Conservation (phyloP, 2,113 vertebrate species). For the Sialia sialis region DNA sequence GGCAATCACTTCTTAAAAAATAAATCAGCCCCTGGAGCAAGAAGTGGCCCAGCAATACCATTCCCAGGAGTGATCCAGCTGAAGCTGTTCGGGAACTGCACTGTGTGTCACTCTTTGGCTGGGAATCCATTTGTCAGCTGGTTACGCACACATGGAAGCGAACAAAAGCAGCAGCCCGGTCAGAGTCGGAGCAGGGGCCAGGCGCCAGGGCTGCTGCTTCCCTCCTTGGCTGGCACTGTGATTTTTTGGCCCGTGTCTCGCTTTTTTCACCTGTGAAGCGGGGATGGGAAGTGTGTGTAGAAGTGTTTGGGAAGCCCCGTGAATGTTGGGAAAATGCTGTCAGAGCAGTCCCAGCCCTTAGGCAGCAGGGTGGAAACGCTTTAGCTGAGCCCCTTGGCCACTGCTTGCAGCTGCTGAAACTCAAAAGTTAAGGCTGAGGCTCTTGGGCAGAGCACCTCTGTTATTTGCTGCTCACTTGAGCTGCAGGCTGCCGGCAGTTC, state of each 20-base stretch:
- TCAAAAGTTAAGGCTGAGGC: not conserved
- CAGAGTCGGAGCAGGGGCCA: not conserved
- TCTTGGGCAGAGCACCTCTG: accelerated
- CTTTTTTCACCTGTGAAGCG: not conserved
- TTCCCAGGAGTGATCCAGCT: not conserved
- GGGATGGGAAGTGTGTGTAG: not conserved
- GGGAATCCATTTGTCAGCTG: constrained; percentile 32
- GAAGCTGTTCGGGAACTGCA: constrained; percentile 6
- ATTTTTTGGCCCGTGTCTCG: not conserved
- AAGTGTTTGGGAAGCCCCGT: not conserved
- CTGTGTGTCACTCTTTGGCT: constrained; percentile 32
- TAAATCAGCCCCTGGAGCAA: not conserved
- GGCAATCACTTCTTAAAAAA: not conserved
- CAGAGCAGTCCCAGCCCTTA: not conserved
- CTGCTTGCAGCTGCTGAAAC: not conserved
- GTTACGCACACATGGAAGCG: not conserved
- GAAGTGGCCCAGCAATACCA: not conserved
- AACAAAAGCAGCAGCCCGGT: constrained; percentile 19
- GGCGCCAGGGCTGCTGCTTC: not conserved
- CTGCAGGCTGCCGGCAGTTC: not conserved
- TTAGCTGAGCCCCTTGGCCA: not conserved
- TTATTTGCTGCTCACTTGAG: not conserved
- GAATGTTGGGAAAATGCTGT: not conserved
- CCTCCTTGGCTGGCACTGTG: not conserved
- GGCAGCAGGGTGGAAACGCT: not conserved